Evolutionary conservation across 2,888 invertebrate genomes (phyloP).

Genomic region (Mythimna loreyi): DNA sequence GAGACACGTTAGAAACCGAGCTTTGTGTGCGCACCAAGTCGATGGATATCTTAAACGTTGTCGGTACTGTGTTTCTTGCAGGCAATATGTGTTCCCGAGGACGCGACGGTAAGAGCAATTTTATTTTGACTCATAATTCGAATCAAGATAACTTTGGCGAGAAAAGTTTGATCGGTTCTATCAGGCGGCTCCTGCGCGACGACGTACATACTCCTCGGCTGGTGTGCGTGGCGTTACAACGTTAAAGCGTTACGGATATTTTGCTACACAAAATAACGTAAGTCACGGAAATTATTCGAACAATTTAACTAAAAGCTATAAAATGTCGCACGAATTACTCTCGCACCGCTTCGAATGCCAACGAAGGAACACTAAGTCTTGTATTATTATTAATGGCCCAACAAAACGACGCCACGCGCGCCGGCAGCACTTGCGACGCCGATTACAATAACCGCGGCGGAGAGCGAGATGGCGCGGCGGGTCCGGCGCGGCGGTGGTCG

Average conservation of each 20-base stretch:
- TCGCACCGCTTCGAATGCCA: constrained; percentile 8
- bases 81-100: no score
- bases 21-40: no score
- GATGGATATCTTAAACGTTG: no score
- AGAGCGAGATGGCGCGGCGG: background rate
- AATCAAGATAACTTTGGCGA: no score
- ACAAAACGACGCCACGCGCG: background rate
- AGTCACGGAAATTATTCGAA: constrained; percentile 17
- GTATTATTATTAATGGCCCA: constrained; percentile 3
- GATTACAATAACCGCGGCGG: background rate
- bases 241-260: background rate
- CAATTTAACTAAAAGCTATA: constrained; percentile 38
- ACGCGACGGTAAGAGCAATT: no score
- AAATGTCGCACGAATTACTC: constrained; percentile 23
- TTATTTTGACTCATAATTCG: no score
- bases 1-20: no score
- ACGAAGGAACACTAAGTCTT: constrained; percentile 1
- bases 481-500: background rate
- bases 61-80: no score
- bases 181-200: no score
- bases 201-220: no score
- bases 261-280: background rate
- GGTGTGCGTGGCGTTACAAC: no score
- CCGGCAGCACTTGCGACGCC: background rate
- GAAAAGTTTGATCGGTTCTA: no score